Evolutionary conservation across 2,113 vertebrate genomes (phyloP), one percentile per base, ranked within the genome.

Genomic region (Cebus imitator): DNA sequence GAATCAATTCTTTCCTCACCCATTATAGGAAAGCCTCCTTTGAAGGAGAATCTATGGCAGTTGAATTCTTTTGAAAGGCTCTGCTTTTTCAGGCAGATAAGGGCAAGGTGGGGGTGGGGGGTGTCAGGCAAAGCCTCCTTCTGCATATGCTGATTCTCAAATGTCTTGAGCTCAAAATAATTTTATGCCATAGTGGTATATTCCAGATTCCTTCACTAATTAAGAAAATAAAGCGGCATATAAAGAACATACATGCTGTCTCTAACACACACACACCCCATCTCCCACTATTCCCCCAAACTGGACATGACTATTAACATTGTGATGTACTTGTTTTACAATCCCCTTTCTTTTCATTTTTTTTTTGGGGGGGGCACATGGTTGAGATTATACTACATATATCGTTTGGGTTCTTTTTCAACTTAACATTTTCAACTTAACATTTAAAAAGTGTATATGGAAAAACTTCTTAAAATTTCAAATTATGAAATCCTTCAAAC

Each of bases 401-500:
- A 66, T 27, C 32, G 21, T 88, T 90, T 84, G 21, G 87, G 27
- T 70, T 94, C 45, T 90, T 88, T 87, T 90, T 76, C 81, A 78
- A 76, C 30, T 61, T 93, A 25, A 93, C 27, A n/a, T 93, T 83
- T 93, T 85, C 52, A 81, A 58, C 30, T 93, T 94, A 94, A 45
- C 86, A 95, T 82, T 79, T 89, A 58, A 90, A 50, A 72, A 80
- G 8, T 8, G 6, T 52, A 43, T 23, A 58, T 61, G 35, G 32
- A 13, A 90, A 87, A 57, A 25, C 27, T 82, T 89, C 66, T 82
- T 10, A 30, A 80, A 92, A 48, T 82, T 95, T 82, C 96, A 93
- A 94, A 80, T 88, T 75, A 58, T 40, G 30, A 85, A 79, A 70
- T 61, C 57, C 80, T 91, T 45, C 64, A 80, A 83, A 87, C 43